These are phyloP conservation scores for Brachionus paranguensis DNA, from an alignment of 1,140 invertebrate species.

Conservation along the genomic window DNA sequence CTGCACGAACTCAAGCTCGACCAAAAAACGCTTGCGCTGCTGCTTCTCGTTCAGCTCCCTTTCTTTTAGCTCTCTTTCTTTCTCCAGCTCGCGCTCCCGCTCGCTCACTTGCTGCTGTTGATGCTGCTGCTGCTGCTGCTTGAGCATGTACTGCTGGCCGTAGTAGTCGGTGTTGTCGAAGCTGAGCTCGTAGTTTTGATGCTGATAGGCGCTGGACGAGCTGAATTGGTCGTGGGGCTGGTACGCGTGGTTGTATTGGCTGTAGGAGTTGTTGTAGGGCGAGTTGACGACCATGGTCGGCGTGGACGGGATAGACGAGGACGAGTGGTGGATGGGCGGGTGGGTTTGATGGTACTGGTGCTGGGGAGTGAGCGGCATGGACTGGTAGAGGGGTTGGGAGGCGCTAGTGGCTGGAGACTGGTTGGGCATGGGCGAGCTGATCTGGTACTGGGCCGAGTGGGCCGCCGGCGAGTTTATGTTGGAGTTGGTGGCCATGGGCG, in stretches of 20 bases:
- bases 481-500: neutral
- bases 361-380: slow-evolving; percentile 14
- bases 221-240: neutral
- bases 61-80: slow-evolving; percentile 13
- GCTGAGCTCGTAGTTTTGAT: neutral
- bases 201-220: neutral
- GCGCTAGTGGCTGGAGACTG: neutral
- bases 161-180: neutral
- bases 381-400: neutral
- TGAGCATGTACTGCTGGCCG: slow-evolving; percentile 6
- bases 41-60: neutral
- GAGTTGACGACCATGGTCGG: slow-evolving; percentile 15
- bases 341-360: neutral
- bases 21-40: slow-evolving; percentile 26
- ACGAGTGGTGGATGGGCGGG: neutral
- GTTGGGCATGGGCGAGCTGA: slow-evolving; percentile 16
- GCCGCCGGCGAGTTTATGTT: neutral
- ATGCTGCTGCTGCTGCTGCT: slow-evolving; percentile 25
- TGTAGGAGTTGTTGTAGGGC: slow-evolving; percentile 24
- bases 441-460: slow-evolving; percentile 13
- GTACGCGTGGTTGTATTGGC: neutral
- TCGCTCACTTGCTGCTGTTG: neutral
- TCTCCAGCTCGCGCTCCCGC: slow-evolving; percentile 5
- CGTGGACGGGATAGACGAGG: neutral
- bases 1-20: slow-evolving; percentile 40